Evolutionary conservation across 2,113 vertebrate genomes (phyloP), one percentile per base, ranked within the genome.

Genomic region (Mus spicilegus): DNA sequence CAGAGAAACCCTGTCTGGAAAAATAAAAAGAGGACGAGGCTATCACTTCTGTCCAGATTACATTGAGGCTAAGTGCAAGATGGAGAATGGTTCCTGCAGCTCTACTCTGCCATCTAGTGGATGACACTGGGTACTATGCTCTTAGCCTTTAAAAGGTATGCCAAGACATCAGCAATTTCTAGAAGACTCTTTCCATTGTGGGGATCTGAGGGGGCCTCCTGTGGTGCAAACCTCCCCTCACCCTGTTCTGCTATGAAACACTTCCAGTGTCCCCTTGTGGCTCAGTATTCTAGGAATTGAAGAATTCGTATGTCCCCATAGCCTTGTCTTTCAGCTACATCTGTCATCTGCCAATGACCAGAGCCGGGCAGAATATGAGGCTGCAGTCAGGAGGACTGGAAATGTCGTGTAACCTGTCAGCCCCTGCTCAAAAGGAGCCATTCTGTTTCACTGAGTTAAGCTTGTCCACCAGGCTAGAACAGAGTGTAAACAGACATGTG

Each of bases 31-130:
- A 67, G 28, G 65, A 69, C 14, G 30, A 69, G 30, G 75, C 33
- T 63, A 56, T 6, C 10, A 30, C 16, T 17, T 76, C n/a, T 77
- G 36, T 19, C 17, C 16, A 51, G 36, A 0, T 56, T 0, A 33
- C 30, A 20, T 61, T 49, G 76, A 7, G 56, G 36, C 54, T 12
- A 36, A 72, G 75, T 1, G 67, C 73, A 11, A 3, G 16, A 2
- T 17, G 22, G 39, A 39, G 65, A 61, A 46, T 3, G 9, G 17
- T 58, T 91, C 39, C 56, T 2, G 3, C 20, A 42, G 92, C 14
- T 33, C 87, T 58, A 87, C 70, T 63, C 84, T 67, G 95, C 92
- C 95, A 94, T 54, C 95, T 92, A 76, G 87, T 51, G 96, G 95
- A 22, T n/a, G 0, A 17, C 8, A 0, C 7, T 17, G 14, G 24